phyloP scores from a whole-genome alignment of 2,113 vertebrate species.

The Amazona guildingii region DNA sequence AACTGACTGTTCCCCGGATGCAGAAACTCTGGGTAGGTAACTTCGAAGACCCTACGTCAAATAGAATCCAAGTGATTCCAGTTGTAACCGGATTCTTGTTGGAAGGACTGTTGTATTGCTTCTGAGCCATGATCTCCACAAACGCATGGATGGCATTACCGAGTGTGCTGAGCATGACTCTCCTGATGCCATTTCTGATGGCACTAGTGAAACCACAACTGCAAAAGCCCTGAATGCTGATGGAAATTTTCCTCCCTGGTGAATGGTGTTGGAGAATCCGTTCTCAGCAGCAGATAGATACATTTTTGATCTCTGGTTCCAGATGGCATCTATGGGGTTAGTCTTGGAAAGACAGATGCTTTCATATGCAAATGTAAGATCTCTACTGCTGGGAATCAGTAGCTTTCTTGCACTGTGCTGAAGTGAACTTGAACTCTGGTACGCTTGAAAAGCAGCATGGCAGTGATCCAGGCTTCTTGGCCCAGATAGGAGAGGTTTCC shows the following conservation, averaged over 20 bases:
- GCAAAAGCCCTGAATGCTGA: neutral
- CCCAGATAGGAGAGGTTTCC: neutral
- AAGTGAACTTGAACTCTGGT: neutral
- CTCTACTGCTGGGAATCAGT: neutral
- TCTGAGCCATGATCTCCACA: conserved; percentile 80
- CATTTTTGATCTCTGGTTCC: conserved; percentile 69
- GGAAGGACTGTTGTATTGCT: conserved; percentile 80
- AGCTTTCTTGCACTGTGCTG: neutral
- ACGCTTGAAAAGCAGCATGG: neutral
- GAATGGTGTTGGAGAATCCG: neutral
- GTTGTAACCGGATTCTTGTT: neutral
- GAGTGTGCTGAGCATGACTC: neutral
- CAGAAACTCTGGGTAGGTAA: neutral
- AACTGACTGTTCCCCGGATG: neutral
- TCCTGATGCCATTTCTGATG: neutral
- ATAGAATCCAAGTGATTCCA: neutral
- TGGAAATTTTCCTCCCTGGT: neutral
- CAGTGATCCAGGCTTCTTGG: neutral
- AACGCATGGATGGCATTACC: conserved; percentile 35
- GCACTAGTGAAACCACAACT: neutral
- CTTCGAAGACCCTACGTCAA: neutral
- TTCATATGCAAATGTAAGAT: conserved; percentile 86
- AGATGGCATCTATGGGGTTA: conserved; percentile 73
- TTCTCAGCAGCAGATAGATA: neutral
- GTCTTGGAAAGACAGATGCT: conserved; percentile 84